Conservation (phyloP, 2,113 vertebrate genomes). For the Sarotherodon lohbergeri region DNA sequence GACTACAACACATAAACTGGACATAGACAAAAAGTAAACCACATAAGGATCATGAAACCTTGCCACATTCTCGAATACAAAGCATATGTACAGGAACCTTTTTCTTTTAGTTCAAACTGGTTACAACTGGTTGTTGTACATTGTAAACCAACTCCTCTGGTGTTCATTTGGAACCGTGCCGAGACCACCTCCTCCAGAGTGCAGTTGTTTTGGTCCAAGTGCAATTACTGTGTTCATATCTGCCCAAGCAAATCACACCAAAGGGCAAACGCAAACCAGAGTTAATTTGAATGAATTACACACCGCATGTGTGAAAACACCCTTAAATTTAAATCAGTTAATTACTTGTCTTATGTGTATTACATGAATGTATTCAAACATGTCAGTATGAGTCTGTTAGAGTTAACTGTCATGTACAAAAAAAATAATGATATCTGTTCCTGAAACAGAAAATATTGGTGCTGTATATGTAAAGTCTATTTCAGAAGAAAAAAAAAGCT, state of each 20-base stretch:
- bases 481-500: neutral
- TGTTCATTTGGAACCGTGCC: neutral
- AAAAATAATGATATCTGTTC: neutral
- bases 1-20: neutral
- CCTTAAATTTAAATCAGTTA: neutral
- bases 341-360: neutral
- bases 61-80: neutral
- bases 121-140: neutral
- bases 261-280: neutral
- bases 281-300: neutral
- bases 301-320: neutral
- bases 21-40: neutral
- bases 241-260: neutral
- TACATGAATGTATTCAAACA: neutral
- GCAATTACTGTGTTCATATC: neutral
- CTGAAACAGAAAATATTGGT: neutral
- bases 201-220: neutral
- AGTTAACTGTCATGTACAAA: neutral
- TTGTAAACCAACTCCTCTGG: neutral
- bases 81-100: neutral
- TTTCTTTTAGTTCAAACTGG: neutral
- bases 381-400: neutral
- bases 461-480: neutral
- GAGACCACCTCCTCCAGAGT: neutral
- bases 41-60: neutral